Conservation (phyloP, 2,888 invertebrate species). For the Acleris holmiana region DNA sequence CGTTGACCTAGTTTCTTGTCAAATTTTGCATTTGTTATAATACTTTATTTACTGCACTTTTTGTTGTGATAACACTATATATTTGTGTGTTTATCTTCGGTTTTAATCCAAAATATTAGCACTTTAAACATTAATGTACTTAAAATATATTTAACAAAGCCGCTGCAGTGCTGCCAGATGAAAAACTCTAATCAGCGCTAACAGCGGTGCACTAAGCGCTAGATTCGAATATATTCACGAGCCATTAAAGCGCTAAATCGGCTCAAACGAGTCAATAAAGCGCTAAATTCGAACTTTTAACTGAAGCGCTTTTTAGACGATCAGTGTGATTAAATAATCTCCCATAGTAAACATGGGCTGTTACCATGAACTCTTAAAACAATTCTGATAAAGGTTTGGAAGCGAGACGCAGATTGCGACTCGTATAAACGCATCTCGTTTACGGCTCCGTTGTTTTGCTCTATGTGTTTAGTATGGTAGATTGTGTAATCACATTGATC, state of each 20-base stretch:
- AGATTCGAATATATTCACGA: slow-evolving; percentile 35
- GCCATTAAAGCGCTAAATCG: slow-evolving; percentile 36
- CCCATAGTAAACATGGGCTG: slow-evolving; percentile 36
- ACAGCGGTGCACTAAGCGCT: slow-evolving; percentile 28
- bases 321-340: slow-evolving; percentile 37
- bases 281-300: slow-evolving; percentile 36
- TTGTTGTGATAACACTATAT: too few relatives aligned
- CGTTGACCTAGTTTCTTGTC: too few relatives aligned
- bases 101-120: too few relatives aligned
- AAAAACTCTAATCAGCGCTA: slow-evolving; percentile 20
- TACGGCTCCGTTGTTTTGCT: slow-evolving; percentile 38
- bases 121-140: too few relatives aligned
- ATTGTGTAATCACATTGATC: slow-evolving; percentile 38
- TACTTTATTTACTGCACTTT: too few relatives aligned
- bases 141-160: too few relatives aligned
- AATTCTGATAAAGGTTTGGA: slow-evolving; percentile 38
- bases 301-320: slow-evolving; percentile 36
- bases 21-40: too few relatives aligned
- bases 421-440: slow-evolving; percentile 33
- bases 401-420: slow-evolving; percentile 25
- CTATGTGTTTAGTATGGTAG: slow-evolving; percentile 37
- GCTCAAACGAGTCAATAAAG: slow-evolving; percentile 31
- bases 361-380: slow-evolving; percentile 20
- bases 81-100: too few relatives aligned
- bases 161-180: slow-evolving; percentile 29